Percentiles rank a stretch among this genome's conserved stretches.
Evolutionary conservation across 2,113 vertebrate genomes (phyloP).

Genomic region (Archilochus colubris): DNA sequence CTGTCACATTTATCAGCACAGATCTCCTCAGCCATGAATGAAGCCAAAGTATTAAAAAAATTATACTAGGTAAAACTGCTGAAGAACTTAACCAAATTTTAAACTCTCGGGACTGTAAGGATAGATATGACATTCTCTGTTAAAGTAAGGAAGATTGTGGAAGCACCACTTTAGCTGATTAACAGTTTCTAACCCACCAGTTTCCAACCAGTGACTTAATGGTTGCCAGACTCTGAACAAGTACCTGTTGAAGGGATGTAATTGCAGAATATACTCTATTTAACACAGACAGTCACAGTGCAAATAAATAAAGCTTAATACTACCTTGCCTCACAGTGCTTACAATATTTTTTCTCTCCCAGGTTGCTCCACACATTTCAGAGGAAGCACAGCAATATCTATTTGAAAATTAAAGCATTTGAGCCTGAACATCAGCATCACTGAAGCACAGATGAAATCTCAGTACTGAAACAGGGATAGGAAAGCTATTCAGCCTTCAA

Average conservation of each 20-base stretch:
- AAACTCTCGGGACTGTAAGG: neutral
- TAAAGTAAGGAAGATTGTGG: neutral
- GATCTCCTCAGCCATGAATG: neutral
- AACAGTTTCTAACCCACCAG: neutral
- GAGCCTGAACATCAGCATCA: neutral
- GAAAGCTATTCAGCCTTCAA: neutral
- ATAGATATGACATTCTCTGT: neutral
- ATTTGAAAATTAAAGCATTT: neutral
- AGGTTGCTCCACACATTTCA: neutral
- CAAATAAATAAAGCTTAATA: neutral
- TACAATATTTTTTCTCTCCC: neutral
- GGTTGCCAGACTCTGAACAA: neutral
- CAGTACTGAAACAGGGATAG: neutral
- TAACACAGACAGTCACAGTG: neutral
- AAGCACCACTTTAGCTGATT: neutral
- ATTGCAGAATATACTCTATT: neutral
- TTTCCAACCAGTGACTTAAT: neutral
- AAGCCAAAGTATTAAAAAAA: neutral
- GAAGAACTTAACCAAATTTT: neutral
- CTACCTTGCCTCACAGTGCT: neutral
- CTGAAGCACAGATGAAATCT: neutral
- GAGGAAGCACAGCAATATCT: neutral
- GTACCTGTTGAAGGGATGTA: neutral
- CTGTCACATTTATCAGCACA: neutral
- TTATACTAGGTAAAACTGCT: neutral